phyloP scores from a whole-genome alignment of 2,797 vertebrate genomes.

The Potorous gilbertii region DNA sequence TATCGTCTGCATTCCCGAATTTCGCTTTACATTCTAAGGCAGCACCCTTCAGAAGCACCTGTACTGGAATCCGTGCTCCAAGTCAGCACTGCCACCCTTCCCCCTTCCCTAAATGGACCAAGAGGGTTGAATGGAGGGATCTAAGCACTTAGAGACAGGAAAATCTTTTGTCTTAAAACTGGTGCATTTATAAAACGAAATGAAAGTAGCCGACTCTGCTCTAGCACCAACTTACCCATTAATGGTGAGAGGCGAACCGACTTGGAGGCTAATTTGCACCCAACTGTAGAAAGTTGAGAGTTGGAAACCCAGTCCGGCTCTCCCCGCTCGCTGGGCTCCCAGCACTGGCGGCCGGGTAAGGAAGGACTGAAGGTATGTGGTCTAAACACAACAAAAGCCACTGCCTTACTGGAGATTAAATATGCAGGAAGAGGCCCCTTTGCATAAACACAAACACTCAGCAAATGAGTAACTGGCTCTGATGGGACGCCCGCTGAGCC shows the following conservation, averaged over 20 bases:
- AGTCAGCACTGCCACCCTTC: conserved; percentile 62
- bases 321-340: conserved; percentile 83
- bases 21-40: conserved; percentile 58
- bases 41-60: conserved; percentile 81
- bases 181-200: conserved; percentile 76
- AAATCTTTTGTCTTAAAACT: conserved; percentile 10
- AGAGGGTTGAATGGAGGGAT: neutral
- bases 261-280: conserved; percentile 80
- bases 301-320: conserved; percentile 83
- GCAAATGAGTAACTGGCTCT: conserved; percentile 95
- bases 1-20: conserved; percentile 67
- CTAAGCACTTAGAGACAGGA: conserved; percentile 49
- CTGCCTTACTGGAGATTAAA: conserved; percentile 96
- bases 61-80: conserved; percentile 70
- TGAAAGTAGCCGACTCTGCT: conserved; percentile 81
- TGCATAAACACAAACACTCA: conserved; percentile 99
- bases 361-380: conserved; percentile 96
- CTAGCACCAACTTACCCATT: conserved; percentile 91
- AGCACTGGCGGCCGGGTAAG: conserved; percentile 87
- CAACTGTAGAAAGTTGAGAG: conserved; percentile 85
- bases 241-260: conserved; percentile 85
- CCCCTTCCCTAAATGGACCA: neutral
- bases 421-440: conserved; percentile 98
- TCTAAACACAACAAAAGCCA: conserved; percentile 98
- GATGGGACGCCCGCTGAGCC: conserved; percentile 92